Base-by-base conservation (phyloP, 2,113 vertebrate genomes). In the Leuciscus idus region DNA sequence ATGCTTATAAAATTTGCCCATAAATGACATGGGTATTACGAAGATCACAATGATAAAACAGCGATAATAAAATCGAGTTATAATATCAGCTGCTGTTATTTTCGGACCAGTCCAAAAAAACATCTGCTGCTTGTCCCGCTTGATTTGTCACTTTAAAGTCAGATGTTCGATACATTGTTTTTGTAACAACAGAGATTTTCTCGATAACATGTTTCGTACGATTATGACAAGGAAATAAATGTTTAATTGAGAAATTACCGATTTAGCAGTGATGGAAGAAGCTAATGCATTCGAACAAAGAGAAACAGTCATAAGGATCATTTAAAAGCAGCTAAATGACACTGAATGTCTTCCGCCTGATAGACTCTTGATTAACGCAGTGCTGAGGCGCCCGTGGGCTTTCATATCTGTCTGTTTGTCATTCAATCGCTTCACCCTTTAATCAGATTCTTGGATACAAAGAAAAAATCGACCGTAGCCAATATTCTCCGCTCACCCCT, bases 361-460 rank as follows among this genome's bases (percentile, higher is more conserved):
- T 94, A 87, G 93, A 94, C 89, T 91, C 91, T 90, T 95, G 93
- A 96, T 96, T 95, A 95, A 95, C 96, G 94, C 92, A 90, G 93
- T 90, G 89, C 93, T 93, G 93, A 92, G 91, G 91, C 90, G 93
- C 93, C 93, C 92, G 94, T 95, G 94, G 95, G 94, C 93, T 93
- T 94, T 93, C 92, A 93, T 94, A 92, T 92, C 92, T 92, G 87
- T 90, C 94, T 93, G 93, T 91, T 94, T 94, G 92, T 92, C 92
- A 94, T 95, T 93, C 94, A 94, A 94, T 94, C 93, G 93, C 93
- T 93, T 92, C 91, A 91, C 93, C 90, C 94, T 93, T 94, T 93
- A 94, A 95, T 94, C 93, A 90, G 87, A 93, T 92, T 93, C 84
- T 92, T 91, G 78, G 83, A 88, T 87, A 88, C 81, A 86, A 89